Base-by-base conservation (phyloP, 2,113 vertebrate genomes). In the Psephotus haematonotus region DNA sequence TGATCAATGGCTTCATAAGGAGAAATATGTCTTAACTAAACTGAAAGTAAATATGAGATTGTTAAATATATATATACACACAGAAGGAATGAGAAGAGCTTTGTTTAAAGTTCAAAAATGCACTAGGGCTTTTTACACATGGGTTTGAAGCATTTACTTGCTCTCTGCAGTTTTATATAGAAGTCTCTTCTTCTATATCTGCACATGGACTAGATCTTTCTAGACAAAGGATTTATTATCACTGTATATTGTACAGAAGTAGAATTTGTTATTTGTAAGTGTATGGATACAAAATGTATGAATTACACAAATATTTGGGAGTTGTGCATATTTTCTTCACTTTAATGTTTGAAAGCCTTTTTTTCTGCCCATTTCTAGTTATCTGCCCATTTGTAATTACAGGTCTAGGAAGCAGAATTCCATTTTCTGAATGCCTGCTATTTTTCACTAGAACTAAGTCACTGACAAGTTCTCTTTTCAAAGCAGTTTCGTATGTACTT, bases 401-500 rank as follows among this genome's bases (percentile, higher is more conserved):
- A 37, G 14, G 22, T 69, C 68, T 72, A 82, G 41, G 53, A 95
- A 77, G 70, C 37, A 91, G 57, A 87, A 82, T 72, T 67, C 69
- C 13, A 8, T 93, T 96, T 94, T 72, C 39, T 1, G 6, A 88
- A 81, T 1, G 17, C 33, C 55, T 67, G 53, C 74, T 91, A 74
- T 93, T 95, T 96, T 95, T 91, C 74, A 72, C 44, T 49, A 43
- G 88, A 80, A 82, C 86, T 91, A 96, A 92, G 95, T 90, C 82
- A 95, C 81, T 0, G 49, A 44, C 82, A 82, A 89, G 55, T 93
- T 95, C 89, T 90, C 93, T 94, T 95, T 95, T 94, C 94, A 86
- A 91, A 97, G 94, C 39, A 50, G 71, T 94, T 95, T 95, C 91
- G 83, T 80, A 71, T 75, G 77, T 95, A 94, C 74, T 97, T 80